A percentile compares a stretch with the other conserved stretches of the same genome.
Conservation (phyloP, 2,113 vertebrate species). For the Paratilapia polleni region DNA sequence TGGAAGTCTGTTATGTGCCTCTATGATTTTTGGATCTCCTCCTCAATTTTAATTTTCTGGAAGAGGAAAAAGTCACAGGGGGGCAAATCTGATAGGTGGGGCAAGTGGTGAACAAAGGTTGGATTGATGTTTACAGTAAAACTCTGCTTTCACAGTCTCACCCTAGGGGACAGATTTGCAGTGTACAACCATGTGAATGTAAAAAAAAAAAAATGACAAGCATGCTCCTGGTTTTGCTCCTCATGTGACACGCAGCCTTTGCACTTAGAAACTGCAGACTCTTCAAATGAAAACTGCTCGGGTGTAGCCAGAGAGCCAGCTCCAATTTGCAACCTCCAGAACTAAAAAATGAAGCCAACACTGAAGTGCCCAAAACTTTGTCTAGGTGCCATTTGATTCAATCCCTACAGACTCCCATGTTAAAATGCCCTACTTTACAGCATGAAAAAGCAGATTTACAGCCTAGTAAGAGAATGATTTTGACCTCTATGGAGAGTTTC, state of each 20-base stretch:
- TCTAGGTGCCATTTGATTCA: neutral
- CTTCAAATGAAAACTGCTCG: neutral
- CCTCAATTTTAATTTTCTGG: no score
- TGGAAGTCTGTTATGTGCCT: no score
- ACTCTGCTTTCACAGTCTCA: neutral
- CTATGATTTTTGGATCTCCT: no score
- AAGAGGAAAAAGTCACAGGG: no score
- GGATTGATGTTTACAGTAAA: neutral
- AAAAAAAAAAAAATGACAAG: neutral
- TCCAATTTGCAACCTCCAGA: neutral
- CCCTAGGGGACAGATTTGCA: neutral
- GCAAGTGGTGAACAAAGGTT: no score
- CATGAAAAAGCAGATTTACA: neutral
- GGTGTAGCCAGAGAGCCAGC: neutral
- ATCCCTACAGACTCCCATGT: neutral
- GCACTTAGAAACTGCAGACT: neutral
- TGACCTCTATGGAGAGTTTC: neutral
- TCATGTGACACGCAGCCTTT: neutral
- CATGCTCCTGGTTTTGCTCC: rapidly evolving
- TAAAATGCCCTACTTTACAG: neutral
- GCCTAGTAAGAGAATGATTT: neutral
- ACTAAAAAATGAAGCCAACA: neutral
- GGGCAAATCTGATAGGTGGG: no score
- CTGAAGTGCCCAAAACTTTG: neutral
- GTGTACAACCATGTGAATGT: neutral